phyloP scores from a whole-genome alignment of 2,888 invertebrate genomes.

The Lithophane socia region DNA sequence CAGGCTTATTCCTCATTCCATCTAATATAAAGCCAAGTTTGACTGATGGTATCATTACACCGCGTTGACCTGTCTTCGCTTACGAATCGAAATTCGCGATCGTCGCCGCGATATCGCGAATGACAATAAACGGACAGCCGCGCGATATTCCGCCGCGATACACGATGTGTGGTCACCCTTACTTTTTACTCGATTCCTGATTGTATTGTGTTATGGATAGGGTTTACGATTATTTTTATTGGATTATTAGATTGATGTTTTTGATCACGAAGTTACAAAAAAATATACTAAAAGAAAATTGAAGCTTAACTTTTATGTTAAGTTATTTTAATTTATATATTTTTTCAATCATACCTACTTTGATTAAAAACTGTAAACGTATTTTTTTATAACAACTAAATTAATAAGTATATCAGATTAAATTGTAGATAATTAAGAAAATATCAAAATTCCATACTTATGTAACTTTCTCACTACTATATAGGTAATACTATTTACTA shows the following conservation, averaged over 20 bases:
- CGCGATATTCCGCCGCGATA: conserved; percentile 78
- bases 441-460: not conserved
- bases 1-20: conserved; percentile 12
- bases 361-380: not conserved
- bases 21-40: conserved; percentile 63
- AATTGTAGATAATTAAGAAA: not conserved
- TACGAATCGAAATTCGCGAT: conserved; percentile 79
- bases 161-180: conserved; percentile 84
- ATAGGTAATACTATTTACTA: no score
- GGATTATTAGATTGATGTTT: conserved; percentile 35
- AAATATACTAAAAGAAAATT: not conserved
- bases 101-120: conserved; percentile 79
- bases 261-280: not conserved
- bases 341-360: not conserved
- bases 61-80: conserved; percentile 77
- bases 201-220: conserved; percentile 87
- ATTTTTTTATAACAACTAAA: not conserved
- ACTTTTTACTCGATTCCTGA: conserved; percentile 86
- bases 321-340: not conserved
- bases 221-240: conserved; percentile 54
- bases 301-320: not conserved
- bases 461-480: no score
- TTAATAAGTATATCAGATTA: not conserved
- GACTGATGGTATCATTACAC: conserved; percentile 81
- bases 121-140: conserved; percentile 85